Evolutionary conservation across 1,140 invertebrate species (phyloP).

Genomic region (Zophobas atratus): DNA sequence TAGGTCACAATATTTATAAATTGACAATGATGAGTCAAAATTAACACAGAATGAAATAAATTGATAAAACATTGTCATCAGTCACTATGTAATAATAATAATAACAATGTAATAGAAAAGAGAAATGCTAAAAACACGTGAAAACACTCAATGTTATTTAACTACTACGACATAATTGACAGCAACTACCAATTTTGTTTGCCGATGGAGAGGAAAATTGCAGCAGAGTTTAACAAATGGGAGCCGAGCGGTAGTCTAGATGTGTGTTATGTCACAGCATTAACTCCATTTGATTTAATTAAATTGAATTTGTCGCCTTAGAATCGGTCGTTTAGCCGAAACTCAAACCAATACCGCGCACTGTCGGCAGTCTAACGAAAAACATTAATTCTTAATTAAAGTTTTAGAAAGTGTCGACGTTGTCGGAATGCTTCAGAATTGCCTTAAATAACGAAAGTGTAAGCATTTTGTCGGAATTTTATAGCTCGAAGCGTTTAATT

Average conservation of each 20-base stretch:
- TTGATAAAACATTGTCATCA: too few species aligned
- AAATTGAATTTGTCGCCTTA: slow-evolving; percentile 2
- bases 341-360: slow-evolving; percentile 31
- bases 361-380: slow-evolving; percentile 43
- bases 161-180: not conserved
- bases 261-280: slow-evolving; percentile 1
- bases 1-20: too few species aligned
- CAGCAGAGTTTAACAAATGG: not conserved
- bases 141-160: not conserved
- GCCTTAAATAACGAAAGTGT: slow-evolving; percentile 57
- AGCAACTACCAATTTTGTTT: not conserved
- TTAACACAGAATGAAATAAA: too few species aligned
- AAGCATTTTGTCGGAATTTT: slow-evolving; percentile 57
- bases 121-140: too few species aligned
- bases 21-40: too few species aligned
- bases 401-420: slow-evolving; percentile 54
- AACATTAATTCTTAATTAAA: slow-evolving; percentile 55
- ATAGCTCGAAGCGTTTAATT: slow-evolving; percentile 48
- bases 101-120: too few species aligned
- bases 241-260: not conserved
- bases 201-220: slow-evolving; percentile 1
- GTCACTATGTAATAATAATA: too few species aligned
- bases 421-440: slow-evolving; percentile 52
- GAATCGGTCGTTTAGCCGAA: slow-evolving; percentile 10
- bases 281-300: slow-evolving; percentile 30